A percentile compares a stretch with the other conserved stretches of the same genome.
Evolutionary conservation across 2,888 invertebrate genomes (phyloP).

Genomic region (Ctena decussata): DNA sequence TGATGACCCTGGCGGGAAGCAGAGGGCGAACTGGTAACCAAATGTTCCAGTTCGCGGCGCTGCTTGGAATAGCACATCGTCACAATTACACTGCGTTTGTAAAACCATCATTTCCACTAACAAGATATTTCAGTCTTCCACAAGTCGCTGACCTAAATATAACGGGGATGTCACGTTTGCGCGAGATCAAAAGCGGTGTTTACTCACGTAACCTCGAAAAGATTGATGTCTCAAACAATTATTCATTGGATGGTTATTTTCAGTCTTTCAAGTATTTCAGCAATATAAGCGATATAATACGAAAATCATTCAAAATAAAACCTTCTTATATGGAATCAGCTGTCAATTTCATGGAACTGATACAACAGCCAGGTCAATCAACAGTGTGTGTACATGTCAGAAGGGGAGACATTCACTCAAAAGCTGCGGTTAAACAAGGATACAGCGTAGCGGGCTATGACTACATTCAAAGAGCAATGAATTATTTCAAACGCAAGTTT

Average conservation of each 20-base stretch:
- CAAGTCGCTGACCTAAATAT: background rate
- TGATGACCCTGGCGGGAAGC: background rate
- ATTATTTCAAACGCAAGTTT: conserved; percentile 56
- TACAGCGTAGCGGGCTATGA: conserved; percentile 61
- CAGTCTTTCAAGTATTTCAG: conserved; percentile 75
- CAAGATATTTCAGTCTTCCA: conserved; percentile 41
- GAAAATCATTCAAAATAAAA: conserved; percentile 61
- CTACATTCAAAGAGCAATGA: conserved; percentile 62
- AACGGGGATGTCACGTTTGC: conserved; percentile 21
- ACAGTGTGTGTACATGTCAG: conserved; percentile 70
- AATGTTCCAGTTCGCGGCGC: conserved; percentile 68
- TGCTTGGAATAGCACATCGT: conserved; percentile 58
- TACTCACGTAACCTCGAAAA: conserved; percentile 29
- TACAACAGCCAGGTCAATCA: conserved; percentile 20
- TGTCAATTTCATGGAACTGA: conserved; percentile 5
- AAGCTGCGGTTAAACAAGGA: conserved; percentile 42
- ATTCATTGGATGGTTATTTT: conserved; percentile 65
- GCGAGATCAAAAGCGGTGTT: conserved; percentile 42
- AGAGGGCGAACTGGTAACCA: conserved; percentile 70
- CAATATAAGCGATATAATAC: conserved; percentile 36
- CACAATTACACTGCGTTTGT: conserved; percentile 63
- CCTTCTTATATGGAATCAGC: conserved; percentile 36
- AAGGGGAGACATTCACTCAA: conserved; percentile 64
- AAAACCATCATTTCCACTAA: conserved; percentile 26
- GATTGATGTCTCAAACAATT: conserved; percentile 52